Evolutionary conservation across 2,797 vertebrate species (phyloP), one percentile per base, ranked within the genome.

Genomic region (Enteromius mattozi): DNA sequence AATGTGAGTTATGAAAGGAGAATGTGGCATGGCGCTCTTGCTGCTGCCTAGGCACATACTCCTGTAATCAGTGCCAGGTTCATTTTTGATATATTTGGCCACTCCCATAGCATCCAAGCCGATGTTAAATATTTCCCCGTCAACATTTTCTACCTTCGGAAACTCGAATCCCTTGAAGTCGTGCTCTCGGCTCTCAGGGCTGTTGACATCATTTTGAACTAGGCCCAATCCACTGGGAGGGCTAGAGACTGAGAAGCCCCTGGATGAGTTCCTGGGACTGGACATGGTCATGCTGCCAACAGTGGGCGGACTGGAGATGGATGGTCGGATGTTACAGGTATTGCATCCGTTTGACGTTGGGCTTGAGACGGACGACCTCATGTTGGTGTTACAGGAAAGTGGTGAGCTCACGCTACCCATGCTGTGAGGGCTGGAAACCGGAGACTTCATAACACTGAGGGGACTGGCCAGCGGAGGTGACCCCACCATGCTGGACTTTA

Each of bases 11-110:
- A 96, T 91, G 88, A 98, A 99, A 1, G 96, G 94, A 83, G 96
- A 94, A 91, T 94, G 95, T 0, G 94, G 92, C 75, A 88, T 91
- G 19, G 93, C 94, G 92, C 94, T 93, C 83, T 98, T 99, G 81
- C 93, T 95, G 88, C 92, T 92, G 0, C 94, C 96, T 65, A 98
- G 94, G 93, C 98, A 99, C 42, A 98, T 96, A 86, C 96, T 97
- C 91, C 97, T 95, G 27, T 96, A 97, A 35, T 97, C 96, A 56
- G 96, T 96, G 0, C 97, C 98, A 19, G 97, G 98, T 92, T 99
- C 98, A 0, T 97, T 96, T 89, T 99, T 99, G 84, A 99, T 99
- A 93, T 97, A 98, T 90, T 98, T 98, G 87, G 97, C 94, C 80
- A 97, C 96, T 92, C 95, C 94, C 95, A 96, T 97, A 89, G 97